A percentile compares a stretch with the other conserved stretches of the same genome.
Conservation (phyloP, 2,113 vertebrate species). For the Ictidomys tridecemlineatus region DNA sequence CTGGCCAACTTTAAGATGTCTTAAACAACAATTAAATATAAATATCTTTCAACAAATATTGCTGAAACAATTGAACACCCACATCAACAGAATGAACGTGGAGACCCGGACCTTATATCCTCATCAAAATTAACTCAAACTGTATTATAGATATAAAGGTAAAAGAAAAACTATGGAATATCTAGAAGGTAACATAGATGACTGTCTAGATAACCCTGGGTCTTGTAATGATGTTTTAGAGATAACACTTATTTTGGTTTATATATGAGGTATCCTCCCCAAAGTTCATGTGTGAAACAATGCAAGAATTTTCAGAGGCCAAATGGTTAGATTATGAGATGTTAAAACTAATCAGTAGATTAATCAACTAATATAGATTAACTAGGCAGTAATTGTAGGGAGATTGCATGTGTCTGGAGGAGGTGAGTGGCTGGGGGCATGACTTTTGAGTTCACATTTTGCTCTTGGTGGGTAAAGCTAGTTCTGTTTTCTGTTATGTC, state of each 20-base stretch:
- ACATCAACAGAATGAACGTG: neutral
- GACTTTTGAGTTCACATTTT: no score
- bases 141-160: neutral
- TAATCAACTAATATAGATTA: no score
- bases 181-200: neutral
- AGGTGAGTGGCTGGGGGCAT: no score
- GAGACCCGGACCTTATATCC: neutral
- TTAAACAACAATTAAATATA: constrained; percentile 44
- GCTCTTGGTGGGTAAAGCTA: no score
- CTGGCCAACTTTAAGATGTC: constrained; percentile 2
- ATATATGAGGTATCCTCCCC: no score
- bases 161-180: neutral
- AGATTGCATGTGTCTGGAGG: no score
- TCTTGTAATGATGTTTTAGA: neutral
- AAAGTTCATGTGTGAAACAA: no score
- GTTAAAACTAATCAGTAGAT: no score
- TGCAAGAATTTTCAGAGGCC: no score
- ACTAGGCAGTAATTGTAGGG: no score
- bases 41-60: neutral
- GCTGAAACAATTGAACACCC: neutral
- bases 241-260: neutral
- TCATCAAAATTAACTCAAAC: neutral
- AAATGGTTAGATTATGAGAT: no score
- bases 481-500: no score
- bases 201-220: neutral